Evolutionary conservation across 1,140 invertebrate genomes (phyloP).

Genomic region (Drosophila obscura): DNA sequence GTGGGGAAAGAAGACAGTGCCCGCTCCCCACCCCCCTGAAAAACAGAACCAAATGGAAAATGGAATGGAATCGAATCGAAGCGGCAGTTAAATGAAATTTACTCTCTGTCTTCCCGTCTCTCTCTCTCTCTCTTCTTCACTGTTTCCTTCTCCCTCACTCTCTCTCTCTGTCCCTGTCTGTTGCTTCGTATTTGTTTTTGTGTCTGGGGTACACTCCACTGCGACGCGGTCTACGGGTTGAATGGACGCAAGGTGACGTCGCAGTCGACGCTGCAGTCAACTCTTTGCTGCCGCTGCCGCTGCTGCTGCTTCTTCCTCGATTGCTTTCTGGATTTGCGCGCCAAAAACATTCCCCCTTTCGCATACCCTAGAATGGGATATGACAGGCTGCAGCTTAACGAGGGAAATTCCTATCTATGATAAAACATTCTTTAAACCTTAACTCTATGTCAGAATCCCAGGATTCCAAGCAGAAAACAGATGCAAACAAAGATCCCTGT

Average conservation of each 20-base stretch:
- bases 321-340: constrained; percentile 58
- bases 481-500: no score
- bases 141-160: constrained; percentile 16
- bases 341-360: constrained; percentile 66
- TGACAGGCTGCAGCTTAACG: no score
- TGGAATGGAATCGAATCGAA: constrained; percentile 73
- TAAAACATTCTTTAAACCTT: no score
- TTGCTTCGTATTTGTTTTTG: constrained; percentile 31
- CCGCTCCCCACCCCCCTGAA: constrained; percentile 31
- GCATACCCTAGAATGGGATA: not conserved
- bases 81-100: constrained; percentile 61
- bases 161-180: constrained; percentile 6
- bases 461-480: no score
- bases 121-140: not conserved
- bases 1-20: constrained; percentile 22
- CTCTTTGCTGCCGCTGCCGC: constrained; percentile 23
- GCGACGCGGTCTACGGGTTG: constrained; percentile 51
- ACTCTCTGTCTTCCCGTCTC: constrained; percentile 23
- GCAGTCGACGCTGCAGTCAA: constrained; percentile 39
- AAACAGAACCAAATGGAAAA: constrained; percentile 75
- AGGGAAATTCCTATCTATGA: not conserved
- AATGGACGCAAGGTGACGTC: constrained; percentile 73
- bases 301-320: constrained; percentile 35
- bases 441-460: no score
- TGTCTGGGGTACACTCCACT: constrained; percentile 33